phyloP scores from a whole-genome alignment of 23 tunicate genomes.

The Oikopleura vanhoeffeni region DNA sequence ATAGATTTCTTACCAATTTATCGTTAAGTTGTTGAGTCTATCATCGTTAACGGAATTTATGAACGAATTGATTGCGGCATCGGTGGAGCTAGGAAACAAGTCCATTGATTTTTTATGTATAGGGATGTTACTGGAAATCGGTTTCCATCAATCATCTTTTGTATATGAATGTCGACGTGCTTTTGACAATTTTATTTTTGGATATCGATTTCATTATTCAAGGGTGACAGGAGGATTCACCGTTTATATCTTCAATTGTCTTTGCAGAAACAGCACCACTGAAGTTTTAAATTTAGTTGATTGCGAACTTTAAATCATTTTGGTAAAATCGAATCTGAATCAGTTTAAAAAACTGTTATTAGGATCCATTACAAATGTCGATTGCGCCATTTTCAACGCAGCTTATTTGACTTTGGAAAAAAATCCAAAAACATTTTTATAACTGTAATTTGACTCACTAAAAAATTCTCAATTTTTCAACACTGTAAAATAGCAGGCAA shows the following conservation, averaged over 20 bases:
- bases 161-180: not conserved
- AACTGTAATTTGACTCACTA: no score
- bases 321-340: no score
- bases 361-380: no score
- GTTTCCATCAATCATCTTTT: not conserved
- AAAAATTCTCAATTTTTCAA: no score
- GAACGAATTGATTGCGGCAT: not conserved
- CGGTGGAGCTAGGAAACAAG: not conserved
- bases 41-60: not conserved
- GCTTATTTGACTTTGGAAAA: no score
- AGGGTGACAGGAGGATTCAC: not conserved
- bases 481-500: no score
- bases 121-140: not conserved
- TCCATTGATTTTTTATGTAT: not conserved
- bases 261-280: not conserved
- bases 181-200: not conserved
- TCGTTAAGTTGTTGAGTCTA: not conserved
- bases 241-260: not conserved
- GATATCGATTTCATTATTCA: not conserved
- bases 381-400: no score
- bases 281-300: no score
- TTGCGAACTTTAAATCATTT: no score
- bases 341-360: no score
- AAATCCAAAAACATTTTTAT: no score
- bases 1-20: not conserved